Evolutionary conservation across 2,888 invertebrate species (phyloP).

Genomic region (Agrilus mali): DNA sequence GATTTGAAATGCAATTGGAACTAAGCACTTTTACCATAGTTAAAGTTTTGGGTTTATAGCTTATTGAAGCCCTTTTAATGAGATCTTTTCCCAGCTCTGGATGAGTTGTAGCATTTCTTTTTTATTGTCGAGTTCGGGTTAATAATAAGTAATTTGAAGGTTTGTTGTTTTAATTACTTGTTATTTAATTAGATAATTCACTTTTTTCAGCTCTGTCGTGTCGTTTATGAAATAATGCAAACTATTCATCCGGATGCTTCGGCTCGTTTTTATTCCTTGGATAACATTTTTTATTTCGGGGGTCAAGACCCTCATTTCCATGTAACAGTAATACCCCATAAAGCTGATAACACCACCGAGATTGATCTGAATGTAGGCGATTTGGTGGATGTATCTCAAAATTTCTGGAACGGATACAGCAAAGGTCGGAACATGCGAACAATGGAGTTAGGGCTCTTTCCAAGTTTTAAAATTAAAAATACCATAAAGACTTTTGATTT

Average conservation of each 20-base stretch:
- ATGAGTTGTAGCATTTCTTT: too few relatives aligned
- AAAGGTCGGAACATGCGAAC: constrained; percentile 81
- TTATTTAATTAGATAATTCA: too few relatives aligned
- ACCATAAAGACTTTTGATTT: constrained; percentile 71
- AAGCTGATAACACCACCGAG: constrained; percentile 47
- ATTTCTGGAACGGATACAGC: constrained; percentile 95
- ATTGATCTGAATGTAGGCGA: constrained; percentile 67
- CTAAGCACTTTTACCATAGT: too few relatives aligned
- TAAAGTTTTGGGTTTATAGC: too few relatives aligned
- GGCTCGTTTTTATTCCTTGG: constrained; percentile 74
- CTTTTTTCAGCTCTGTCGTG: constrained; percentile 96
- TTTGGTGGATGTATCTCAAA: constrained; percentile 81
- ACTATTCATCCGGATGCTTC: constrained; percentile 57
- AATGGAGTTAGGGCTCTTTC: constrained; percentile 60
- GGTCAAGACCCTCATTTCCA: constrained; percentile 88
- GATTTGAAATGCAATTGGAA: too few relatives aligned
- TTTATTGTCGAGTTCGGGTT: too few relatives aligned
- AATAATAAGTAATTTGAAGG: too few relatives aligned
- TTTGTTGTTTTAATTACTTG: too few relatives aligned
- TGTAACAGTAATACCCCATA: constrained; percentile 60
- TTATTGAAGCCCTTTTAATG: too few relatives aligned
- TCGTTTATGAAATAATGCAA: constrained; percentile 97
- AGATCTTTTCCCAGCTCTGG: too few relatives aligned
- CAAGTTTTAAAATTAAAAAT: constrained; percentile 73
- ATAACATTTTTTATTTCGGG: constrained; percentile 97